These are phyloP conservation scores for Drosophila eohydei DNA, from an alignment of 2,888 invertebrate species.

Conservation along the genomic window DNA sequence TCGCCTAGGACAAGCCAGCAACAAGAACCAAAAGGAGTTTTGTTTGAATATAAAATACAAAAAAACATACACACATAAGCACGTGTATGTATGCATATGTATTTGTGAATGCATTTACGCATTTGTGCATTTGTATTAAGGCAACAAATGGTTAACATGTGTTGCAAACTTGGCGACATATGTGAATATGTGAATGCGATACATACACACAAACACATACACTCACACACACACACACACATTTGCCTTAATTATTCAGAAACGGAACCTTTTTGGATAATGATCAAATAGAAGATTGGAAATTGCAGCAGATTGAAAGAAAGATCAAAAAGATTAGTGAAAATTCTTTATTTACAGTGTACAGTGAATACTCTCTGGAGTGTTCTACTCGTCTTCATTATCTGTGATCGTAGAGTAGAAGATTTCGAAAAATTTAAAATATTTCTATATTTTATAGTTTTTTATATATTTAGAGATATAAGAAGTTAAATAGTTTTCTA, in stretches of 20 bases:
- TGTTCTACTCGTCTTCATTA: too few relatives aligned
- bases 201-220: neutral
- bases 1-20: slow-evolving; percentile 4
- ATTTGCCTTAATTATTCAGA: neutral
- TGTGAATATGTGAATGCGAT: slow-evolving; percentile 8
- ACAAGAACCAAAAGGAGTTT: slow-evolving; percentile 28
- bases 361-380: neutral
- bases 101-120: neutral
- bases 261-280: neutral
- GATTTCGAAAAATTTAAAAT: too few relatives aligned
- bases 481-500: too few relatives aligned
- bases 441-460: too few relatives aligned
- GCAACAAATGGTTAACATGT: slow-evolving; percentile 70
- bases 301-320: neutral
- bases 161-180: slow-evolving; percentile 62
- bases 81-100: neutral
- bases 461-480: too few relatives aligned
- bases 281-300: neutral
- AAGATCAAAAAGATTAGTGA: neutral
- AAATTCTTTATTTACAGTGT: neutral
- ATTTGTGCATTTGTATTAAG: slow-evolving; percentile 17
- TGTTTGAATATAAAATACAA: slow-evolving; percentile 16
- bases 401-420: too few relatives aligned
- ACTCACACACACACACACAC: neutral
- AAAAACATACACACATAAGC: slow-evolving; percentile 2